Evolutionary conservation across 2,113 vertebrate genomes (phyloP).

Genomic region (Rousettus leschenaultii): DNA sequence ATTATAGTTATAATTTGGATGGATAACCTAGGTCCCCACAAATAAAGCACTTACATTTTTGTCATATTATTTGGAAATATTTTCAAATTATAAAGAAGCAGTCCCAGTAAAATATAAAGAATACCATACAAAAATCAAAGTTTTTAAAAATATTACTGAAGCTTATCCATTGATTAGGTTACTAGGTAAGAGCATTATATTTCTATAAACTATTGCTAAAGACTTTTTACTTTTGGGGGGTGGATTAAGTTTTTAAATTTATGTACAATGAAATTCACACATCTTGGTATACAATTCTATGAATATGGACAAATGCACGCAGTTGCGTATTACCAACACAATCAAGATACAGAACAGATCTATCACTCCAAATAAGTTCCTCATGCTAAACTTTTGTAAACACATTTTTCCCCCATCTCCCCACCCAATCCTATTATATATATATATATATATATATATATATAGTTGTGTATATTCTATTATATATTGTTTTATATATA

Average conservation of each 20-base stretch:
- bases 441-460: neutral
- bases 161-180: neutral
- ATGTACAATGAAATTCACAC: neutral
- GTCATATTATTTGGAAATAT: neutral
- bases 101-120: neutral
- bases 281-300: neutral
- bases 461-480: neutral
- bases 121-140: neutral
- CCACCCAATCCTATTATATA: neutral
- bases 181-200: neutral
- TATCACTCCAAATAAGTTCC: neutral
- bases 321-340: neutral
- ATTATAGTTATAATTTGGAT: neutral
- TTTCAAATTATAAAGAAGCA: neutral
- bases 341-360: neutral
- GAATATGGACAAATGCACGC: neutral
- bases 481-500: too few relatives aligned
- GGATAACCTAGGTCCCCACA: neutral
- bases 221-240: neutral
- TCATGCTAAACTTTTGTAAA: neutral
- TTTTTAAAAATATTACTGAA: neutral
- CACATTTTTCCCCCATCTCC: neutral
- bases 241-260: neutral
- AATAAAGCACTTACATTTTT: neutral
- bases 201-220: neutral